Evolutionary conservation across 2,888 invertebrate genomes (phyloP).

Genomic region (Eurytoma californica): DNA sequence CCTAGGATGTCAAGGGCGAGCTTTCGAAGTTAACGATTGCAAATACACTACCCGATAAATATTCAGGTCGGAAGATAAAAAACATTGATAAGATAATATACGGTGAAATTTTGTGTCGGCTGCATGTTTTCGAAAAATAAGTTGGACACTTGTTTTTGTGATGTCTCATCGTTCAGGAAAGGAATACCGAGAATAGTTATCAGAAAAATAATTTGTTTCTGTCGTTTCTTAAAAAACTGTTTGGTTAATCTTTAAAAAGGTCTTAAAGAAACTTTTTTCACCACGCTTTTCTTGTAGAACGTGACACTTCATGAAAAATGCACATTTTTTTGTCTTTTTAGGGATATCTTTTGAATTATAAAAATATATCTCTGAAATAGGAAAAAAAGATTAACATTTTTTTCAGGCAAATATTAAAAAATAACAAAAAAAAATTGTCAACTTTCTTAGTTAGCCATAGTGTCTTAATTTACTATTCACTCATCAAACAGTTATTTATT

Average conservation of each 20-base stretch:
- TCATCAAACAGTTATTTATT: no score
- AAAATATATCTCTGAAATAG: no score
- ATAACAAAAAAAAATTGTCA: no score
- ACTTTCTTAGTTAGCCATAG: no score
- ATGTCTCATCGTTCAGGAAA: constrained; percentile 7
- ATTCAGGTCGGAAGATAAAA: constrained; percentile 13
- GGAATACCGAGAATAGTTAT: background rate
- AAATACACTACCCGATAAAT: constrained; percentile 27
- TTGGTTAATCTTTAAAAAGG: background rate
- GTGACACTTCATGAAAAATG: background rate
- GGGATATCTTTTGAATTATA: no score
- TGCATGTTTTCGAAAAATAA: constrained; percentile 33
- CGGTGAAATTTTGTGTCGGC: constrained; percentile 36
- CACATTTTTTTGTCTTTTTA: no score
- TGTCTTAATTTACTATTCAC: no score
- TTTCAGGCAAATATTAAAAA: no score
- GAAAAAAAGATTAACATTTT: no score
- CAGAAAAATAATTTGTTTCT: background rate
- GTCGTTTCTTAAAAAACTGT: background rate
- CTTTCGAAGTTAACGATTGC: constrained; percentile 15
- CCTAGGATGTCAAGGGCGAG: constrained; percentile 20
- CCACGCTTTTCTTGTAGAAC: background rate
- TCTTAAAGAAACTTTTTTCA: background rate
- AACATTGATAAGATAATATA: constrained; percentile 42
- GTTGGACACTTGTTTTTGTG: background rate